Evolutionary conservation across 2,113 vertebrate species (phyloP).

Genomic region (Mionectes macconnelli): DNA sequence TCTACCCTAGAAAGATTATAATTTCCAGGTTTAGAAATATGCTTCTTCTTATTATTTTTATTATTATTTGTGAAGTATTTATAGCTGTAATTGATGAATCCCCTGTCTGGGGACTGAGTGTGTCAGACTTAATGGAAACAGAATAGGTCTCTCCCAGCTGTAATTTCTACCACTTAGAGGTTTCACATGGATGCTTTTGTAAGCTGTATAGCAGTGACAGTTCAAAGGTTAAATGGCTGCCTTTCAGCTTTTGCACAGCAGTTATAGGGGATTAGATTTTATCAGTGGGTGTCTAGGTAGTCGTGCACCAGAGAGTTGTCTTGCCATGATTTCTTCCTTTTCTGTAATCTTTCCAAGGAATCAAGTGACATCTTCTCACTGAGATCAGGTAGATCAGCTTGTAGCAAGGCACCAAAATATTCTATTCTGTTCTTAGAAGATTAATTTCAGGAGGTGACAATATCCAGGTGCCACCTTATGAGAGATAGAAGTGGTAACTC

Average conservation of each 20-base stretch:
- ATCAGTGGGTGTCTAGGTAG: not conserved
- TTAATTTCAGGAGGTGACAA: not conserved
- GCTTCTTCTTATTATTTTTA: not conserved
- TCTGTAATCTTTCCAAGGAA: slow-evolving; percentile 1
- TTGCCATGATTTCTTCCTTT: not conserved
- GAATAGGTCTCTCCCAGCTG: not conserved
- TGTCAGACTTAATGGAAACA: not conserved
- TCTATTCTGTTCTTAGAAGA: not conserved
- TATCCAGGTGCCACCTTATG: not conserved
- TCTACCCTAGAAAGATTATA: not conserved
- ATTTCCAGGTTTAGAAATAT: not conserved
- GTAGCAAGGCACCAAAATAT: not conserved
- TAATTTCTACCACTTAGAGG: not conserved
- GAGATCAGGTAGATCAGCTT: not conserved
- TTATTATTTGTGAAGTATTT: not conserved
- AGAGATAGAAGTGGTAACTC: not conserved
- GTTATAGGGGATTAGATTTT: not conserved
- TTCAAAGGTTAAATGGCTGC: slow-evolving; percentile 34
- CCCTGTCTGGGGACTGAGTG: not conserved
- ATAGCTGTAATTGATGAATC: not conserved
- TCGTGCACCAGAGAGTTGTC: not conserved
- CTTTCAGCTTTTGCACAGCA: slow-evolving; percentile 4
- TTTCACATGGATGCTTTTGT: not conserved
- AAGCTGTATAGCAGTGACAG: not conserved
- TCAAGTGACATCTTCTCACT: not conserved